Evolutionary conservation across 1,140 invertebrate species (phyloP).

Genomic region (Trichomalopsis sarcophagae): DNA sequence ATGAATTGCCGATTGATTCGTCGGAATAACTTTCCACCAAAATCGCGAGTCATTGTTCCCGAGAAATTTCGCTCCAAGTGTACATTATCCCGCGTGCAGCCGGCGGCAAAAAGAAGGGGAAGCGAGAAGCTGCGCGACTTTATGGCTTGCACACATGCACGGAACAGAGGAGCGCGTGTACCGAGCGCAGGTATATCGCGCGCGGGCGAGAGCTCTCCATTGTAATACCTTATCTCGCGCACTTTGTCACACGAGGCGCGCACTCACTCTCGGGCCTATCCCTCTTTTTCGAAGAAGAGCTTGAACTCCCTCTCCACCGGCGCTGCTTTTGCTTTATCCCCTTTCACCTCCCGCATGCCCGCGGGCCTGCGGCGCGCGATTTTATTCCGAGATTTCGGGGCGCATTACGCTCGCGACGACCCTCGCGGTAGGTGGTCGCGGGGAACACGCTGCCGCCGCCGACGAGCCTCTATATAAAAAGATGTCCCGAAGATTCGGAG

Average conservation of each 20-base stretch:
- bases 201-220: background rate
- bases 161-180: too few relatives aligned
- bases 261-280: background rate
- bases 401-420: conserved; percentile 24
- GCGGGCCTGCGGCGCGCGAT: conserved; percentile 31
- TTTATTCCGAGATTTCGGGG: conserved; percentile 44
- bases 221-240: conserved; percentile 41
- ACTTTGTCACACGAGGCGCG: conserved; percentile 38
- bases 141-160: too few relatives aligned
- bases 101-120: too few relatives aligned
- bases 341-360: background rate
- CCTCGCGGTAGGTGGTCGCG: conserved; percentile 46
- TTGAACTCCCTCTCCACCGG: background rate
- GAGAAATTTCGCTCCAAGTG: too few relatives aligned
- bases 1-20: too few relatives aligned
- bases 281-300: conserved; percentile 39
- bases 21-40: too few relatives aligned
- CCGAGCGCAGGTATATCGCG: background rate
- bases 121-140: too few relatives aligned
- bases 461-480: conserved; percentile 52
- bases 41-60: too few relatives aligned
- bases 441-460: background rate
- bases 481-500: conserved; percentile 48
- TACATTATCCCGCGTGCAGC: too few relatives aligned
- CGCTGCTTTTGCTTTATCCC: background rate